phyloP scores from a whole-genome alignment of 2,888 invertebrate genomes.

The Dusona sp. region DNA sequence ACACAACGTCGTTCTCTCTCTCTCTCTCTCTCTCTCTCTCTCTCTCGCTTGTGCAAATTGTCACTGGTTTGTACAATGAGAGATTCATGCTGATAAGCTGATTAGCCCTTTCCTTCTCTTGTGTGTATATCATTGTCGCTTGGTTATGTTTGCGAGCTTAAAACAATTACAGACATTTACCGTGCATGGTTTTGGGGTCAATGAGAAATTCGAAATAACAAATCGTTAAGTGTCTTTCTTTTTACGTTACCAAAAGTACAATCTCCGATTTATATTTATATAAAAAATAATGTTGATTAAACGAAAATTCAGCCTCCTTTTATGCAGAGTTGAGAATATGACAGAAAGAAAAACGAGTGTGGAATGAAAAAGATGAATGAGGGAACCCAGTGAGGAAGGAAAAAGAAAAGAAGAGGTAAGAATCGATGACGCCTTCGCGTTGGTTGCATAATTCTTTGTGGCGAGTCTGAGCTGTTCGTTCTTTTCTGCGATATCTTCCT shows the following conservation, averaged over 20 bases:
- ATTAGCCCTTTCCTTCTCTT: conserved; percentile 66
- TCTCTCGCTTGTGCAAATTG: conserved; percentile 51
- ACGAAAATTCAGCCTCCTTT: not conserved
- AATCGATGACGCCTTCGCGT: conserved; percentile 58
- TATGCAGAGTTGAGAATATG: not conserved
- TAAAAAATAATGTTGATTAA: not conserved
- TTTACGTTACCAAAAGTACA: not conserved
- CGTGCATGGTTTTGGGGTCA: not conserved
- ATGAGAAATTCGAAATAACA: not conserved
- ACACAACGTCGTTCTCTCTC: conserved; percentile 29
- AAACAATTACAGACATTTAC: not conserved
- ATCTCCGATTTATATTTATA: not conserved
- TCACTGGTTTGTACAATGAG: conserved; percentile 48
- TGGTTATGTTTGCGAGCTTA: conserved; percentile 4
- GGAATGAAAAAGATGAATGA: conserved; percentile 4
- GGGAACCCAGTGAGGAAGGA: not conserved
- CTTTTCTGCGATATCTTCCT: conserved; percentile 57
- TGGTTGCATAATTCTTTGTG: conserved; percentile 62
- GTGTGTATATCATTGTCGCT: conserved; percentile 15
- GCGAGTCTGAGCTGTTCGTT: conserved; percentile 17
- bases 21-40: conserved; percentile 24
- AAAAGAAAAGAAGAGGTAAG: conserved; percentile 28
- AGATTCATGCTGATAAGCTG: conserved; percentile 67
- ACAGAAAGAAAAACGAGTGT: conserved; percentile 2
- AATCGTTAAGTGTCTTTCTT: not conserved